Evolutionary conservation across 2,888 invertebrate genomes (phyloP).

Genomic region (Ichneumoninae sp.): DNA sequence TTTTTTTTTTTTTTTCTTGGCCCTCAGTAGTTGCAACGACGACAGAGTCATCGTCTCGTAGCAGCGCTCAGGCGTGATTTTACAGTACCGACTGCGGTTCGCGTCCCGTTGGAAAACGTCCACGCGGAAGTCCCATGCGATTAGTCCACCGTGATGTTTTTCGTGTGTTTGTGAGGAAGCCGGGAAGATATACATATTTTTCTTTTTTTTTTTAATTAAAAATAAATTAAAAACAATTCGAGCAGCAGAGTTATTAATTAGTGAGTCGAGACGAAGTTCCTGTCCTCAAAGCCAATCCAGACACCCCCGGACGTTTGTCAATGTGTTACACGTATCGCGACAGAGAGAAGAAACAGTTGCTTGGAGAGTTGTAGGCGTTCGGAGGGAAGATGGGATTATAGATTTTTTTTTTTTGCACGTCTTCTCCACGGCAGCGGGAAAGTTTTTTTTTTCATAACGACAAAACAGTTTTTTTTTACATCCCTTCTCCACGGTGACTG

Average conservation of each 20-base stretch:
- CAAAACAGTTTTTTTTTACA: slow-evolving; percentile 42
- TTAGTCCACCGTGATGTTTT: slow-evolving; percentile 72
- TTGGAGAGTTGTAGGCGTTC: slow-evolving; percentile 31
- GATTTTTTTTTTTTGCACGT: slow-evolving; percentile 23
- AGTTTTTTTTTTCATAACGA: slow-evolving; percentile 38
- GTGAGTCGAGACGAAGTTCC: slow-evolving; percentile 44
- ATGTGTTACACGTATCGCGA: slow-evolving; percentile 47
- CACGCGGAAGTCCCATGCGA: slow-evolving; percentile 79
- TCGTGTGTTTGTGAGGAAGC: slow-evolving; percentile 31
- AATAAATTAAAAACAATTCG: slow-evolving; percentile 31
- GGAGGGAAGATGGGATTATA: slow-evolving; percentile 20
- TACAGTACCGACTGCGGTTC: slow-evolving; percentile 11
- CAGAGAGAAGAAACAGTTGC: slow-evolving; percentile 21
- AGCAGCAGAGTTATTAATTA: slow-evolving; percentile 43
- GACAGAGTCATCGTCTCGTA: slow-evolving; percentile 11
- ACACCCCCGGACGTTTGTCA: slow-evolving; percentile 36
- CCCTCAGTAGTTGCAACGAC: slow-evolving; percentile 1
- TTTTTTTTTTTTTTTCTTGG: background rate
- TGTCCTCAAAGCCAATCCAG: slow-evolving; percentile 41
- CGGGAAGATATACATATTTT: background rate
- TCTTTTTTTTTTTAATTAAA: background rate
- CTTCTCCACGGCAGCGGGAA: slow-evolving; percentile 24
- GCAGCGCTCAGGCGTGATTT: slow-evolving; percentile 10
- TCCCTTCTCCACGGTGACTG: slow-evolving; percentile 44
- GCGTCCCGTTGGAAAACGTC: slow-evolving; percentile 33